These are phyloP conservation scores for Dascyllus trimaculatus DNA, from an alignment of 2,113 vertebrate genomes.

Conservation along the genomic window DNA sequence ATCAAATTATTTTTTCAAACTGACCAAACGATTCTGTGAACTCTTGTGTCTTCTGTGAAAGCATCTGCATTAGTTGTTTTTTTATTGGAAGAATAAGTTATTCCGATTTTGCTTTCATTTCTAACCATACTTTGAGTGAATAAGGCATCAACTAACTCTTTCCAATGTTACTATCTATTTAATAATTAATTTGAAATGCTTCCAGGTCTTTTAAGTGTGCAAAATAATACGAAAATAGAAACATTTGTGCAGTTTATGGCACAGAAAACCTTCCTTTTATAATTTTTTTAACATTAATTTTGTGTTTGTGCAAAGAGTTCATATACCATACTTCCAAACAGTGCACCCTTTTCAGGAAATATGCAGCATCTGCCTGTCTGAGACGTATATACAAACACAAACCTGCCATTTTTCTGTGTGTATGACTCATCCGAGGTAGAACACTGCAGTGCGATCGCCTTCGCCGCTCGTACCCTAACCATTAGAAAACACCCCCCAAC, in stretches of 20 bases:
- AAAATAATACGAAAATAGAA: too few relatives aligned
- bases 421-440: slow-evolving; percentile 41
- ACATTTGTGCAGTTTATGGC: too few relatives aligned
- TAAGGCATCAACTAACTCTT: too few relatives aligned
- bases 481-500: background rate
- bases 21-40: background rate
- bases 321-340: background rate
- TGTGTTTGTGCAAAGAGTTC: background rate
- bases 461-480: background rate
- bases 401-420: slow-evolving; percentile 24
- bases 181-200: too few relatives aligned
- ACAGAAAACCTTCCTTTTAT: too few relatives aligned
- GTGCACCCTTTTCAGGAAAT: slow-evolving; percentile 21
- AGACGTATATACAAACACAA: slow-evolving; percentile 24
- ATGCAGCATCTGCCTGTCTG: slow-evolving; percentile 29
- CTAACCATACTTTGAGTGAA: too few relatives aligned
- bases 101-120: too few relatives aligned
- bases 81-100: too few relatives aligned
- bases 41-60: background rate
- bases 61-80: background rate
- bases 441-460: background rate
- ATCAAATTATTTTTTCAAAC: background rate
- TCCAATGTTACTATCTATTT: too few relatives aligned
- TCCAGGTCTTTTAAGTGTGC: too few relatives aligned
- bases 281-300: too few relatives aligned